A percentile compares a stretch with the other conserved stretches of the same genome.
Evolutionary conservation across 2,888 invertebrate species (phyloP).

Genomic region (Bombylius major): DNA sequence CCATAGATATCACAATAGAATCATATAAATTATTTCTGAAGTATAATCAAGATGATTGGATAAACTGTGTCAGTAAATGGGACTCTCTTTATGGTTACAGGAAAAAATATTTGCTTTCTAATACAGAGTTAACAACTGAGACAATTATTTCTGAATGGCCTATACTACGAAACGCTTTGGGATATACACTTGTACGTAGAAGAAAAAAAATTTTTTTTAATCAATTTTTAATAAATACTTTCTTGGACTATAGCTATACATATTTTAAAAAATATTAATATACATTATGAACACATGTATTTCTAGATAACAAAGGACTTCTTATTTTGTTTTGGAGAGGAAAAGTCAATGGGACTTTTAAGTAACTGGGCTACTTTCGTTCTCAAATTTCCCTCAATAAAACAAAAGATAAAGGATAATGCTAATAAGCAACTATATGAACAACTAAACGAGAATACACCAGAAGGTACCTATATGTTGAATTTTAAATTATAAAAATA

Average conservation of each 20-base stretch:
- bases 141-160: background rate
- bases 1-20: background rate
- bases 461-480: too few relatives aligned
- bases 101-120: background rate
- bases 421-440: too few relatives aligned
- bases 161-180: background rate
- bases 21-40: background rate
- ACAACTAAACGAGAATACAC: too few relatives aligned
- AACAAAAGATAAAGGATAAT: background rate
- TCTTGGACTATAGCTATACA: too few relatives aligned
- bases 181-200: background rate
- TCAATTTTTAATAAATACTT: background rate
- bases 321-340: background rate
- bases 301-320: background rate
- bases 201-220: background rate
- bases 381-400: background rate
- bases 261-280: too few relatives aligned
- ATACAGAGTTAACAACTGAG: background rate
- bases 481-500: too few relatives aligned
- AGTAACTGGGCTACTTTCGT: background rate
- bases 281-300: background rate
- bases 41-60: background rate
- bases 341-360: background rate
- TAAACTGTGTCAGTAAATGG: background rate
- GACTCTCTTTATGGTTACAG: background rate